Evolutionary conservation across 2,113 vertebrate species (phyloP).

Genomic region (Nibea albiflora): DNA sequence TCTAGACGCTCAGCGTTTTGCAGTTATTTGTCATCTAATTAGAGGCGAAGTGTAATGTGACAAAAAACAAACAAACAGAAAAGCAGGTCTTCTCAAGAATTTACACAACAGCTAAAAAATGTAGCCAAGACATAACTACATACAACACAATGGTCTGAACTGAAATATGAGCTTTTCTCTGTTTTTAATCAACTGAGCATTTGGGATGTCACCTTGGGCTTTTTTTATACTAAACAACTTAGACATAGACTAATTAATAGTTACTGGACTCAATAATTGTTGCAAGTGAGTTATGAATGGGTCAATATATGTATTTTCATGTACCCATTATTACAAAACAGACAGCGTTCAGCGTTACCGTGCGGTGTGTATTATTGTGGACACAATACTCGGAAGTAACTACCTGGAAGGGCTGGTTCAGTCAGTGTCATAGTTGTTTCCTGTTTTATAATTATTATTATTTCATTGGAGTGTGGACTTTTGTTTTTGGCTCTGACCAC

Average conservation of each 20-base stretch:
- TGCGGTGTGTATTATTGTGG: neutral
- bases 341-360: neutral
- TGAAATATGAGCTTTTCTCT: too few relatives aligned
- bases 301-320: neutral
- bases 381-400: slow-evolving; percentile 7
- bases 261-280: neutral
- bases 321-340: neutral
- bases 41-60: slow-evolving; percentile 56
- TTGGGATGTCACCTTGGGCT: too few relatives aligned
- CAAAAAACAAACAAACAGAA: neutral
- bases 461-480: neutral
- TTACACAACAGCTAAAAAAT: neutral
- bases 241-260: neutral
- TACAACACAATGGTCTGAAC: neutral
- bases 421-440: slow-evolving; percentile 1
- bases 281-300: neutral
- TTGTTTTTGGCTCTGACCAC: neutral
- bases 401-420: neutral
- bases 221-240: too few relatives aligned
- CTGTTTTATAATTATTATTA: neutral
- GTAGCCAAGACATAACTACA: neutral
- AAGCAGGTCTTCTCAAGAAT: slow-evolving; percentile 10
- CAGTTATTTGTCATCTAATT: slow-evolving; percentile 55
- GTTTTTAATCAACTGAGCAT: neutral
- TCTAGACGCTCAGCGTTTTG: slow-evolving; percentile 36